Conservation (phyloP, 1,140 invertebrate species). For the Calliphora vicina region DNA sequence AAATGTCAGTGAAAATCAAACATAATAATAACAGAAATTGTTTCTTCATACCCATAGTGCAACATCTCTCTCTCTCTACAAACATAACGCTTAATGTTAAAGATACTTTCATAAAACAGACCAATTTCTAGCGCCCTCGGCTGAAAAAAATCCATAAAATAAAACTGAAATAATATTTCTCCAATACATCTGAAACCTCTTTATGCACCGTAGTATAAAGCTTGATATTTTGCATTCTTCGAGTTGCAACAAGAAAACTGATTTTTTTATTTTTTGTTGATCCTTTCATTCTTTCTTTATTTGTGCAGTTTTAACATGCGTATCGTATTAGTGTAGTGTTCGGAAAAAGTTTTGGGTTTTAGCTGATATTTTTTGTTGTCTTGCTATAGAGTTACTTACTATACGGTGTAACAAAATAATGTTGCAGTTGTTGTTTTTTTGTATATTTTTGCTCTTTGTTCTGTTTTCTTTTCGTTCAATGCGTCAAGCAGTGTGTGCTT, state of each 20-base stretch:
- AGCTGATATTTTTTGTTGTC: conserved; percentile 19
- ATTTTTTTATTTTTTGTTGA: background rate
- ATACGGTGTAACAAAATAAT: background rate
- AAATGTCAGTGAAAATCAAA: no score
- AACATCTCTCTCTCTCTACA: background rate
- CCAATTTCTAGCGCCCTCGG: conserved; percentile 43
- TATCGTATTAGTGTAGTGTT: conserved; percentile 21
- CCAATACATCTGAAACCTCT: background rate
- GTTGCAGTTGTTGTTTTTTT: background rate
- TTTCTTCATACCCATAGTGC: background rate
- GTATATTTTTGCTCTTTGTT: background rate
- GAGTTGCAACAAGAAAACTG: conserved; percentile 13
- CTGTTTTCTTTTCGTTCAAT: background rate
- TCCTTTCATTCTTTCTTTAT: background rate
- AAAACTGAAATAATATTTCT: background rate
- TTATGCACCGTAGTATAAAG: background rate
- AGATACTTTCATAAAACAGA: conserved; percentile 33
- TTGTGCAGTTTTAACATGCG: conserved; percentile 25
- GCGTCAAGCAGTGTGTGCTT: conserved; percentile 34
- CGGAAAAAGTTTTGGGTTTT: conserved; percentile 8
- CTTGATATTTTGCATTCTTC: conserved; percentile 29
- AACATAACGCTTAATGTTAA: background rate
- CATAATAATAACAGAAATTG: no score
- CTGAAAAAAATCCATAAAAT: conserved; percentile 35
- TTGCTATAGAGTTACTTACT: no score